Percentiles rank a stretch among this genome's conserved stretches.
phyloP scores from a whole-genome alignment of 2,797 vertebrate genomes.

The Megalops cyprinoides region DNA sequence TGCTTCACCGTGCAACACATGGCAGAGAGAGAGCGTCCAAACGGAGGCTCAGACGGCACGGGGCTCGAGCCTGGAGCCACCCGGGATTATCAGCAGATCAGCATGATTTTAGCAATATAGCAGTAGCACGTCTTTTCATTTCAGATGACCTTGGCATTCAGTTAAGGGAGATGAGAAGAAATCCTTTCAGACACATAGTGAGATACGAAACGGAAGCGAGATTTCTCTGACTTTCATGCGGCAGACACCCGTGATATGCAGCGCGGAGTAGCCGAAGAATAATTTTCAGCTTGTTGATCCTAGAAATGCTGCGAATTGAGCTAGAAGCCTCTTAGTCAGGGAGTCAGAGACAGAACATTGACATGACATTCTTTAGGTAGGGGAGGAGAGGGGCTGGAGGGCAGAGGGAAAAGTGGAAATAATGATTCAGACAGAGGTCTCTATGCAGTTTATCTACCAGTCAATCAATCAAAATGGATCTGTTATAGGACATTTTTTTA shows the following conservation, averaged over 20 bases:
- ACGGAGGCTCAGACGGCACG: too few relatives aligned
- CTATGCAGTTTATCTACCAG: too few relatives aligned
- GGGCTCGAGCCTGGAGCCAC: too few relatives aligned
- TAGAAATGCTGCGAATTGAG: not conserved
- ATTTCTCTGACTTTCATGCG: not conserved
- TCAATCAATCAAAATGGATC: too few relatives aligned
- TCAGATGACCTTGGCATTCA: not conserved
- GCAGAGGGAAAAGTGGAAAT: not conserved
- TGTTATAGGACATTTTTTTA: too few relatives aligned
- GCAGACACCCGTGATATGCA: not conserved
- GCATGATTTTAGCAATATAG: too few relatives aligned
- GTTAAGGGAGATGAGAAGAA: too few relatives aligned
- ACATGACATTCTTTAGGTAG: not conserved
- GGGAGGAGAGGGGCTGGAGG: not conserved
- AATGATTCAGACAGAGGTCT: not conserved
- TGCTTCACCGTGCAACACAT: too few relatives aligned
- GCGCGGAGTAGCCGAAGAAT: not conserved
- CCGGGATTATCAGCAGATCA: too few relatives aligned
- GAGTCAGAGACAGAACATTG: not conserved
- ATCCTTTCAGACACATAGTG: too few relatives aligned
- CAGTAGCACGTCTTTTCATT: too few relatives aligned
- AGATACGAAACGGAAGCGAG: not conserved
- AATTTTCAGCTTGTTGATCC: not conserved
- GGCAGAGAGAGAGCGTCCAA: too few relatives aligned
- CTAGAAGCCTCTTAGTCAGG: constrained; percentile 3